Evolutionary conservation across 2,888 invertebrate species (phyloP).

Genomic region (Cheilosia scutellata): DNA sequence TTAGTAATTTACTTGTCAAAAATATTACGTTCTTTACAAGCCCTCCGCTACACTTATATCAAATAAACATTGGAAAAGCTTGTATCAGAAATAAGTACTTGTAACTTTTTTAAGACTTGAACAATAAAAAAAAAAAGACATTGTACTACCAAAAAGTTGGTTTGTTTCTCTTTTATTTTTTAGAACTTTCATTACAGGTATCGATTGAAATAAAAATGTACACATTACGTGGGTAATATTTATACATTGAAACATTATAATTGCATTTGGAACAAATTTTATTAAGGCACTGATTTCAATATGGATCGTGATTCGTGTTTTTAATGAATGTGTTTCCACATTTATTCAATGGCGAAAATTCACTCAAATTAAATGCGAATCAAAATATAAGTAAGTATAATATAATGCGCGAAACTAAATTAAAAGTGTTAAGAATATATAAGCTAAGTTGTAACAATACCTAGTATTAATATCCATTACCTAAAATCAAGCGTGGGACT

Average conservation of each 20-base stretch:
- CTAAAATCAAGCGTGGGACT: too few relatives aligned
- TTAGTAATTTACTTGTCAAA: neutral
- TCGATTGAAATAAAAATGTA: neutral
- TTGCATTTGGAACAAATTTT: too few relatives aligned
- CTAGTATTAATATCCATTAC: too few relatives aligned
- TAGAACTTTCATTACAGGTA: neutral
- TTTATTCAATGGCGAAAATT: neutral
- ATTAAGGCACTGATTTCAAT: too few relatives aligned
- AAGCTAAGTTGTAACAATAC: too few relatives aligned
- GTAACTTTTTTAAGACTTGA: neutral
- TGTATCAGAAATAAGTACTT: conserved; percentile 20
- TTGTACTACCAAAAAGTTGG: neutral
- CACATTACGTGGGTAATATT: neutral
- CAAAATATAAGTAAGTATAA: neutral
- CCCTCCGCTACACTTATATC: conserved; percentile 15
- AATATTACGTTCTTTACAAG: conserved; percentile 8
- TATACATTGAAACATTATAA: neutral
- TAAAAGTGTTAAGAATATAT: too few relatives aligned
- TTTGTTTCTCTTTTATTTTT: neutral
- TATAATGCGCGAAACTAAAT: neutral
- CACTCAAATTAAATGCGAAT: neutral
- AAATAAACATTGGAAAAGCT: conserved; percentile 17
- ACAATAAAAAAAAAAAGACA: neutral
- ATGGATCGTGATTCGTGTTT: neutral
- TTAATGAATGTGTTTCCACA: neutral